These are phyloP conservation scores for Helarctos malayanus DNA, from an alignment of 2,797 vertebrate species.

Conservation along the genomic window DNA sequence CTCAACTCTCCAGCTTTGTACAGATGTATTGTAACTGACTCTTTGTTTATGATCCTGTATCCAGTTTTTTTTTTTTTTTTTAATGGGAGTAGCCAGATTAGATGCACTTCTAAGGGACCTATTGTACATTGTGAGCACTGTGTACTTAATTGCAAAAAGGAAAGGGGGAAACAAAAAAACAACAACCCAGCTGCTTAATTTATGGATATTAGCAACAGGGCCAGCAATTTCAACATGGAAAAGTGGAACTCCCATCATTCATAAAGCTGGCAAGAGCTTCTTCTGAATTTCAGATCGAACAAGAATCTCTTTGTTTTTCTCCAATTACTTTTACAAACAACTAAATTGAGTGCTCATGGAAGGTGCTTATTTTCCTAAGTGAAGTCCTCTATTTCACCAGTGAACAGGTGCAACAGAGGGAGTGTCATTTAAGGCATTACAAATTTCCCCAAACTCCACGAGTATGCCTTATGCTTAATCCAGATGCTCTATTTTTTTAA, in stretches of 20 bases:
- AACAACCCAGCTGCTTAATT: constrained; percentile 87
- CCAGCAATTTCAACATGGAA: constrained; percentile 84
- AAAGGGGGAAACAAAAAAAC: not conserved
- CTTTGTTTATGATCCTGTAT: constrained; percentile 85
- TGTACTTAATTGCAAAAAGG: constrained; percentile 80
- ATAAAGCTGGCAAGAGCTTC: constrained; percentile 80
- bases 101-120: constrained; percentile 86
- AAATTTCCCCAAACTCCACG: not conserved
- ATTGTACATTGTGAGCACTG: constrained; percentile 85
- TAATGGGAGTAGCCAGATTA: constrained; percentile 82
- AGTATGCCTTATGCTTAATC: not conserved
- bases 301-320: constrained; percentile 84
- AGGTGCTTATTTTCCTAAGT: constrained; percentile 71
- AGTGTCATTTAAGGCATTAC: not conserved
- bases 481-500: not conserved
- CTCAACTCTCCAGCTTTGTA: constrained; percentile 69
- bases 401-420: constrained; percentile 63
- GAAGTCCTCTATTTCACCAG: not conserved
- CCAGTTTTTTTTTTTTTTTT: constrained; percentile 82
- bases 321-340: constrained; percentile 81
- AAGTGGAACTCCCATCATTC: constrained; percentile 82
- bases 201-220: constrained; percentile 85
- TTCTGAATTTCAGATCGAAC: constrained; percentile 61
- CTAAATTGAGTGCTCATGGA: constrained; percentile 75
- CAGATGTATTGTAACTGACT: constrained; percentile 83